These are phyloP conservation scores for Pampusana beccarii DNA, from an alignment of 2,113 vertebrate species.

Conservation along the genomic window DNA sequence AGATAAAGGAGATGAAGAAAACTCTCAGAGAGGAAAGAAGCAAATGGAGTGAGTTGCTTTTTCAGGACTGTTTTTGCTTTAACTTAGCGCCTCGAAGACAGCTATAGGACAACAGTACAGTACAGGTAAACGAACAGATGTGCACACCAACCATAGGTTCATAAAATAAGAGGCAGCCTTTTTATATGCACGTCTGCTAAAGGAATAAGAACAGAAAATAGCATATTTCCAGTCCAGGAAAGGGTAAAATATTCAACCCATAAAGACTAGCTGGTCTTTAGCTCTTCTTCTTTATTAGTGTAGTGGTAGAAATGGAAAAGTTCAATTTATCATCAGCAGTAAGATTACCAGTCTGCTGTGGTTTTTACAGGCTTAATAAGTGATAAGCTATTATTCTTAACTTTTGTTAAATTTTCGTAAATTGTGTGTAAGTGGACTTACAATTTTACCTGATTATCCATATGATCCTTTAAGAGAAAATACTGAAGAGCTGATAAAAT, in stretches of 20 bases:
- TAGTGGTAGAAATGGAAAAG: slow-evolving; percentile 32
- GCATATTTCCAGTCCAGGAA: background rate
- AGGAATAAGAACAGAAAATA: slow-evolving; percentile 37
- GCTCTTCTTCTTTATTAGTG: background rate
- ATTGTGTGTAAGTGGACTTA: background rate
- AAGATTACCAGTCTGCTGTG: background rate
- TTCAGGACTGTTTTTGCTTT: background rate
- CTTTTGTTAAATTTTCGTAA: background rate
- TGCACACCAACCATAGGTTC: background rate
- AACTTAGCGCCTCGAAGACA: background rate
- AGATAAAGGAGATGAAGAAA: background rate
- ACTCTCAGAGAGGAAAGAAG: background rate
- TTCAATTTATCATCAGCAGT: background rate
- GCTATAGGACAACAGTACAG: background rate
- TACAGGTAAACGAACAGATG: slow-evolving; percentile 53
- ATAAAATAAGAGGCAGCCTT: slow-evolving; percentile 19
- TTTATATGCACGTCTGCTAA: slow-evolving; percentile 47
- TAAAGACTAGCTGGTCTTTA: background rate
- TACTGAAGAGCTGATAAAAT: background rate
- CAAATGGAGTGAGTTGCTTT: background rate
- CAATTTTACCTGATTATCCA: background rate
- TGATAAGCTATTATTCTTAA: background rate
- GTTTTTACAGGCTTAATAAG: background rate
- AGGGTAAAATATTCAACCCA: background rate
- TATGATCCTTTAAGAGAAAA: background rate